These are phyloP conservation scores for Hydrozoanthus gracilis DNA, from an alignment of 92 coral and sea anemone species.

Conservation along the genomic window DNA sequence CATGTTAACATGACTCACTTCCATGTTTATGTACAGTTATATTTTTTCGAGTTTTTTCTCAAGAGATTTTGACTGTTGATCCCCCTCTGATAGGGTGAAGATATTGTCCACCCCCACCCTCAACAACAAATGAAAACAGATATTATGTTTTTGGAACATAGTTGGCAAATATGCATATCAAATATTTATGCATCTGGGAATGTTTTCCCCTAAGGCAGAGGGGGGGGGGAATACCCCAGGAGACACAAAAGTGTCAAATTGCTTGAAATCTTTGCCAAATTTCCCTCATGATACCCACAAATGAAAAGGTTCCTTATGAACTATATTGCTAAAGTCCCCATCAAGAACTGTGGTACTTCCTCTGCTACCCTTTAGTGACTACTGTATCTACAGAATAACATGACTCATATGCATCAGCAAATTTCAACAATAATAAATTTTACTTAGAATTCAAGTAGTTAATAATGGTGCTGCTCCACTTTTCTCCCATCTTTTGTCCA, in stretches of 20 bases:
- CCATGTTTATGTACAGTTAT: background rate
- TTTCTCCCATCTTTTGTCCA: too few relatives aligned
- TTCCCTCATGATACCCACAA: background rate
- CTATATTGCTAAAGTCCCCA: background rate
- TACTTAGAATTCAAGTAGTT: too few relatives aligned
- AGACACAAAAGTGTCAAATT: background rate
- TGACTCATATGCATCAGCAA: background rate
- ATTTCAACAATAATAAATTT: too few relatives aligned
- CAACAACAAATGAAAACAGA: background rate
- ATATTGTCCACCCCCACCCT: background rate
- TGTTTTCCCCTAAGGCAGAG: background rate
- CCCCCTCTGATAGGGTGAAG: background rate
- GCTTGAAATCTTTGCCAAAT: background rate
- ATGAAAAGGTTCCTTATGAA: background rate
- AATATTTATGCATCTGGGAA: background rate
- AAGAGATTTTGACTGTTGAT: background rate
- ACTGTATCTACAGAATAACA: background rate
- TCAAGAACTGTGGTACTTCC: background rate
- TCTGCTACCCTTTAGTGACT: background rate
- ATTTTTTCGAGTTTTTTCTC: background rate
- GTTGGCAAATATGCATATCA: background rate
- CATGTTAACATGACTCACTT: too few relatives aligned
- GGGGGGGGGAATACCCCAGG: background rate
- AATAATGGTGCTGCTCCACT: too few relatives aligned
- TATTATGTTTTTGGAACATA: background rate